Percentiles rank a stretch among this genome's conserved stretches.
phyloP scores from a whole-genome alignment of 2,113 vertebrate species.

The Aspiorhynchus laticeps region DNA sequence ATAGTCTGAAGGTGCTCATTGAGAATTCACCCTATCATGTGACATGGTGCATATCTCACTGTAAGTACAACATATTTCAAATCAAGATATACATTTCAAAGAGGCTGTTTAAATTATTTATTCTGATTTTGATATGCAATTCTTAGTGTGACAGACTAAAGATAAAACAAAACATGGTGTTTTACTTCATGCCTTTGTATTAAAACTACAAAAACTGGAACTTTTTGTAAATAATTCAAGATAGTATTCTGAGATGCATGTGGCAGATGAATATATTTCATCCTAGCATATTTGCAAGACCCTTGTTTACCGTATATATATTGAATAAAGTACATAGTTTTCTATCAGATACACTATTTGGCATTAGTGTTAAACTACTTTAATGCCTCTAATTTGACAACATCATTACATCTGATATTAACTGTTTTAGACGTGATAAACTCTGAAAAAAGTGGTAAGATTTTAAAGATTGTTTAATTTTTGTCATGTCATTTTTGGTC shows the following conservation, averaged over 20 bases:
- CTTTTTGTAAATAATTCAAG: conserved; percentile 19
- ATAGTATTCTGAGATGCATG: conserved; percentile 18
- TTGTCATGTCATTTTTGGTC: neutral
- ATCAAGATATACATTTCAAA: neutral
- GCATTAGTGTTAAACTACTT: conserved; percentile 32
- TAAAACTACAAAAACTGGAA: neutral
- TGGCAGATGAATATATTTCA: conserved; percentile 33
- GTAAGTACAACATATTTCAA: neutral
- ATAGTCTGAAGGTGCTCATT: conserved; percentile 6
- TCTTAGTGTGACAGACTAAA: neutral
- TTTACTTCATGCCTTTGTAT: conserved; percentile 24
- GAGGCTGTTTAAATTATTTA: neutral
- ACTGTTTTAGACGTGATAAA: conserved; percentile 32
- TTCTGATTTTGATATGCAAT: neutral
- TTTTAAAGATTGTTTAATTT: conserved; percentile 31
- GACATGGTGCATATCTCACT: conserved; percentile 5
- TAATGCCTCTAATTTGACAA: conserved; percentile 27
- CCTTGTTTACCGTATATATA: conserved; percentile 42
- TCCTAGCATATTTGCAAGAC: conserved; percentile 34
- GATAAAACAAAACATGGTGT: neutral
- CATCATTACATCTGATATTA: conserved; percentile 4
- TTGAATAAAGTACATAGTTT: conserved; percentile 53
- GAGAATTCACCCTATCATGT: neutral
- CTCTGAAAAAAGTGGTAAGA: neutral
- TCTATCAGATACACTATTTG: conserved; percentile 52